Percentiles rank a stretch among this genome's conserved stretches.
Conservation (phyloP, 1,140 invertebrate species). For the Paralvinella palmiformis region DNA sequence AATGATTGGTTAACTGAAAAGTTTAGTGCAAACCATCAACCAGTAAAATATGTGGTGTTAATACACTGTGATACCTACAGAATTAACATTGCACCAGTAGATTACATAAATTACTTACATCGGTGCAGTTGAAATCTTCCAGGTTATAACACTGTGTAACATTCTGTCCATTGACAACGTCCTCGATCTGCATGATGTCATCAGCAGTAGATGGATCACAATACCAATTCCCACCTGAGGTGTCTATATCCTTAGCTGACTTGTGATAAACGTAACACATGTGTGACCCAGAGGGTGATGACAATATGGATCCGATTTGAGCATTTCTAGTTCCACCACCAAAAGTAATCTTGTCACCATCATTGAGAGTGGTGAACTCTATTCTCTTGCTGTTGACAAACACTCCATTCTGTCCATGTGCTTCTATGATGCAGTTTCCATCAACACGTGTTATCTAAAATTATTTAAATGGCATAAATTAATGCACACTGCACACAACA, state of each 20-base stretch:
- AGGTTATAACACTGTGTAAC: not conserved
- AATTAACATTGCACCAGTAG: not conserved
- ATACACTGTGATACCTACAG: not conserved
- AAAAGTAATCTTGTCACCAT: not conserved
- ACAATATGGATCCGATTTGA: not conserved
- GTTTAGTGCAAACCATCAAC: not conserved
- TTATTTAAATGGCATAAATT: too few species aligned
- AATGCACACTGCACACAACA: too few species aligned
- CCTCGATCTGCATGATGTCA: not conserved
- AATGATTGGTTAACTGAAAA: not conserved
- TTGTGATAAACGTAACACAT: too few species aligned
- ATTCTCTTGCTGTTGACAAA: not conserved
- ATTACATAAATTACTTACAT: not conserved
- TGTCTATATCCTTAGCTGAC: not conserved
- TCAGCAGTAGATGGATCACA: not conserved
- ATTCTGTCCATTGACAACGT: not conserved
- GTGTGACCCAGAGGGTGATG: not conserved
- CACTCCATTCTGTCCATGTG: not conserved
- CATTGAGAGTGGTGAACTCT: not conserved
- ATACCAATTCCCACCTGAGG: too few species aligned
- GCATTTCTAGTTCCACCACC: not conserved
- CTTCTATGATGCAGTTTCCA: not conserved
- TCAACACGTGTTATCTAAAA: not conserved
- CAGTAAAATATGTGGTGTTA: not conserved
- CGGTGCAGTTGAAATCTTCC: slow-evolving; percentile 4